Percentiles rank a stretch among this genome's conserved stretches.
Conservation (phyloP, 2,797 vertebrate genomes). For the Rhodeus uyekii region DNA sequence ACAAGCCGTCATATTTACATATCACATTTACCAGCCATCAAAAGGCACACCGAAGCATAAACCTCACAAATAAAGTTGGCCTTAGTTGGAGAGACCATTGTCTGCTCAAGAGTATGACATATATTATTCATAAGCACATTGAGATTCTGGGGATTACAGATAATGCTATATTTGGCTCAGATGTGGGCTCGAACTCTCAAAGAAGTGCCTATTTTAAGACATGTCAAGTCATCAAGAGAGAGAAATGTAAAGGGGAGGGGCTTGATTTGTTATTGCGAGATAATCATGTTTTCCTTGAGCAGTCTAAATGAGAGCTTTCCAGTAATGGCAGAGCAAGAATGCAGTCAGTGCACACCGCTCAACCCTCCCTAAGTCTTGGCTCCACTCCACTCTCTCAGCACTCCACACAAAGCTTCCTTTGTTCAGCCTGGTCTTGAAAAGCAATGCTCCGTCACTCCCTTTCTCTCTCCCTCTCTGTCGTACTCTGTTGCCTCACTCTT, state of each 20-base stretch:
- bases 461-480: constrained; percentile 64
- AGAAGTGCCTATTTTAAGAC: constrained; percentile 26
- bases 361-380: constrained; percentile 83
- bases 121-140: constrained; percentile 17
- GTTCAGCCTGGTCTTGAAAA: constrained; percentile 83
- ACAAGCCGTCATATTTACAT: neutral
- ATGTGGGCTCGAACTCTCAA: neutral
- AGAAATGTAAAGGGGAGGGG: constrained; percentile 55
- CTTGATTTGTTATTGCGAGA: constrained; percentile 46
- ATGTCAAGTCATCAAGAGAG: constrained; percentile 33
- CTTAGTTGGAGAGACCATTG: neutral
- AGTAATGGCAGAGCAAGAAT: constrained; percentile 85
- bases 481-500: constrained; percentile 64
- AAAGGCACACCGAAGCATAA: neutral
- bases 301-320: constrained; percentile 83
- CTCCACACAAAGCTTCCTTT: constrained; percentile 82
- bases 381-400: constrained; percentile 80
- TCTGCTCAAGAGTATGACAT: neutral
- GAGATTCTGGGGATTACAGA: neutral
- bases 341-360: constrained; percentile 82
- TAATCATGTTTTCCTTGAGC: constrained; percentile 78
- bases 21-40: constrained; percentile 24
- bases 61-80: neutral
- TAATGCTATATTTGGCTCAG: constrained; percentile 16
- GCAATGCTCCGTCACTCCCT: constrained; percentile 71